Conservation (phyloP, 2,797 vertebrate genomes). For the Hyperoplus lanceolatus region DNA sequence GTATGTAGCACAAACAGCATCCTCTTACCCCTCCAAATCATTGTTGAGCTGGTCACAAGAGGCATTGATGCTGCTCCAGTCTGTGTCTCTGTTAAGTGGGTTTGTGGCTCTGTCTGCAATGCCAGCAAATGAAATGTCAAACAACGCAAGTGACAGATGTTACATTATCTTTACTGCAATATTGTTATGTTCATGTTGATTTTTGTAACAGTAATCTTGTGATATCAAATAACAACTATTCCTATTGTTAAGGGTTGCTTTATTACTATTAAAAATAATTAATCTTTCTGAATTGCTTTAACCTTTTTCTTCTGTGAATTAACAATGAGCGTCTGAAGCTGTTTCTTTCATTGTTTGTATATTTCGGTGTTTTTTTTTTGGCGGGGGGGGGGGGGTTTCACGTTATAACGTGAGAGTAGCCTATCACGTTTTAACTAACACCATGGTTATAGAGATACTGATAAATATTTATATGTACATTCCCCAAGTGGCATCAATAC, state of each 20-base stretch:
- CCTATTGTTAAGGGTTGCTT: neutral
- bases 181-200: neutral
- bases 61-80: constrained; percentile 93
- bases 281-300: neutral
- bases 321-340: neutral
- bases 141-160: neutral
- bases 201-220: neutral
- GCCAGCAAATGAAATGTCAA: constrained; percentile 2
- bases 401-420: no score
- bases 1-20: neutral
- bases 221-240: no score
- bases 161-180: neutral
- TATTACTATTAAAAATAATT: neutral
- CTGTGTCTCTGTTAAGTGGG: constrained; percentile 94
- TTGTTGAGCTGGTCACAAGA: constrained; percentile 97
- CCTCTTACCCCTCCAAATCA: constrained; percentile 93
- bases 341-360: neutral
- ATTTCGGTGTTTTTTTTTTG: no score
- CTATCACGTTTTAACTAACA: no score
- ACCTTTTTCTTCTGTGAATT: neutral
- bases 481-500: no score
- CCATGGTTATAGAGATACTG: no score
- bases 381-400: no score
- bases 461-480: no score
- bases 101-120: constrained; percentile 94